A percentile compares a stretch with the other conserved stretches of the same genome.
Evolutionary conservation across 2,888 invertebrate species (phyloP).

Genomic region (Andrena trimmerana): DNA sequence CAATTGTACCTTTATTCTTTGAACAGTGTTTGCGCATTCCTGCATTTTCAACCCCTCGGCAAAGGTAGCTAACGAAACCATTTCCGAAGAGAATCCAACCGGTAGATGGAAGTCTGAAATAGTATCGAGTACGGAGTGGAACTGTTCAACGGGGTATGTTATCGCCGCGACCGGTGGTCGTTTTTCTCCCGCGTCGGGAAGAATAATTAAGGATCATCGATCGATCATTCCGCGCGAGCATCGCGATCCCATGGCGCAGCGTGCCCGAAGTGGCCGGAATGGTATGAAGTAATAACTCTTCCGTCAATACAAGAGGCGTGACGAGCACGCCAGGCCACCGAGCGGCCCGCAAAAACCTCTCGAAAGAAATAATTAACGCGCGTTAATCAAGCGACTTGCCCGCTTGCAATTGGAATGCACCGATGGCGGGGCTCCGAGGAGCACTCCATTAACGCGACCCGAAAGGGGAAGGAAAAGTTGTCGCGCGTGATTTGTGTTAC

Average conservation of each 20-base stretch:
- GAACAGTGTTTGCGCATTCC: neutral
- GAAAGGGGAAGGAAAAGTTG: conserved; percentile 23
- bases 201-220: conserved; percentile 67
- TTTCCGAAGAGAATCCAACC: neutral
- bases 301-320: conserved; percentile 68
- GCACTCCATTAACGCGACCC: conserved; percentile 39
- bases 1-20: too few species aligned
- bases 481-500: conserved; percentile 23
- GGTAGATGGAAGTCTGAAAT: neutral
- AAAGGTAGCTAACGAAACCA: too few species aligned
- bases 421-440: conserved; percentile 1
- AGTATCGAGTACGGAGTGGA: conserved; percentile 8
- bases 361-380: conserved; percentile 75
- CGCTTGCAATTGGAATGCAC: conserved; percentile 39
- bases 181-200: conserved; percentile 35
- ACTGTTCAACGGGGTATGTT: conserved; percentile 27
- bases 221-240: conserved; percentile 66
- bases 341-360: conserved; percentile 69
- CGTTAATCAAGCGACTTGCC: conserved; percentile 72
- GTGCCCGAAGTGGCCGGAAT: conserved; percentile 50
- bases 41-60: neutral
- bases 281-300: conserved; percentile 69
- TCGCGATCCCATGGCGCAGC: conserved; percentile 55
- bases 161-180: conserved; percentile 42
- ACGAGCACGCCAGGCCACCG: conserved; percentile 64